Base-by-base conservation (phyloP, 2,113 vertebrate genomes). In the Gambusia holbrooki region DNA sequence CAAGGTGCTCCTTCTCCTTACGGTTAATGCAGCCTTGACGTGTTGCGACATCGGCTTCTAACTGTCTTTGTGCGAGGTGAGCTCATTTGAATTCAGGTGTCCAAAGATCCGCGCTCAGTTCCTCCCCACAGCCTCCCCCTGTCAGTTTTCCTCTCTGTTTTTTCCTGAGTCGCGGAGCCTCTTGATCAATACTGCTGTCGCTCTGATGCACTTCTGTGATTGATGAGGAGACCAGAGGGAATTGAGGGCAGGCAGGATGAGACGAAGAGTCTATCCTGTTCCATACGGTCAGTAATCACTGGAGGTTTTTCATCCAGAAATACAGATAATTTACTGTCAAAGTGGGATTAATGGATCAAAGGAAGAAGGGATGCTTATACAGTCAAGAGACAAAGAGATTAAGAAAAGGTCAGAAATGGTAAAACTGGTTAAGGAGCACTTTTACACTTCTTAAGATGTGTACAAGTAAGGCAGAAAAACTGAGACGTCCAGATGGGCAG, bases 141-240 rank as follows among this genome's bases (percentile, higher is more conserved):
- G 71, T 83, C 66, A 73, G 64, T 62, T 87, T 64, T 77, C 62
- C 37, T 71, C 71, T 32, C 48, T 25, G 5, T 62, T 17, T 89
- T 69, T 74, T 29, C 35, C 29, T 27, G 71, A 82, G 69, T 87
- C 76, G 35, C 10, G 42, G 71, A 74, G 73, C 65, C 14, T 73
- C 69, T 82, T 73, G 88, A 93, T 93, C 91, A 84, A 92, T 92
- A 90, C 69, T 74, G 64, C 81, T 89, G 90, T 90, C 90, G 82
- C 74, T 86, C 75, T 68, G 79, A 91, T 90, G 51, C 84, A 32
- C 77, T 35, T 5, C 60, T 75, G 62, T 54, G 76, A 69, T 87
- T 89, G 86, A 92, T 73, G 79, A 62, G 68, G 71, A 66, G 79
- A 78, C 71, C 51, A 73, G 33, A 75, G 33, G 73, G 61, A 75